Conservation (phyloP, 2,113 vertebrate genomes). For the Harpagus bidentatus region DNA sequence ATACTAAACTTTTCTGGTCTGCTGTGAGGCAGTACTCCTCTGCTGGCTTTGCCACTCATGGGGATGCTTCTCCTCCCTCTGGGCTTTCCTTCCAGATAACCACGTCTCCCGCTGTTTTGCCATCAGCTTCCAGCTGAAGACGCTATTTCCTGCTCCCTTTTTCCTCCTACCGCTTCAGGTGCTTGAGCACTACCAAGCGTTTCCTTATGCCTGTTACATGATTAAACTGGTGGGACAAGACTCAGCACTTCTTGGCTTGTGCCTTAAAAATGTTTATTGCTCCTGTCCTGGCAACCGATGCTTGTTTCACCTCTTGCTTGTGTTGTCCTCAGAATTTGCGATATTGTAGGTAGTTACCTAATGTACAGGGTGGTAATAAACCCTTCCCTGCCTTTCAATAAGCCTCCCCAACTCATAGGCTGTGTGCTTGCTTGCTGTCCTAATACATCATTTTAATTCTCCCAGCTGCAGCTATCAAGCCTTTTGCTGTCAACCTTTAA, state of each 20-base stretch:
- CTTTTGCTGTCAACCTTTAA: not conserved
- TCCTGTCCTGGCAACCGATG: not conserved
- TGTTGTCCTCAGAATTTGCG: not conserved
- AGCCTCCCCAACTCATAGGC: not conserved
- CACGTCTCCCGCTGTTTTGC: not conserved
- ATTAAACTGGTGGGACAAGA: not conserved
- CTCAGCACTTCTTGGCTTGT: not conserved
- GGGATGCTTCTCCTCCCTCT: not conserved
- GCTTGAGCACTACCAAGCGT: not conserved
- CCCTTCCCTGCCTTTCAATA: not conserved
- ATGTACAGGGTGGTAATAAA: not conserved
- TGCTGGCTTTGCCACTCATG: not conserved
- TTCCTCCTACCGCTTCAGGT: not conserved
- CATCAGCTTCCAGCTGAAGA: not conserved
- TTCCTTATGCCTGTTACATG: not conserved
- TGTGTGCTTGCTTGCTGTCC: not conserved
- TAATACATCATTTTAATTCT: not conserved
- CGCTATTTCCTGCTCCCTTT: not conserved
- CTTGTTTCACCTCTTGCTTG: not conserved
- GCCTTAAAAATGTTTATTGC: not conserved
- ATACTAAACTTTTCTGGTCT: not conserved
- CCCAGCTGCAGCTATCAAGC: not conserved
- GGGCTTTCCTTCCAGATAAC: not conserved
- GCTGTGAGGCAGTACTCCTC: accelerated
- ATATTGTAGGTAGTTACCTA: not conserved